Evolutionary conservation across 2,888 invertebrate genomes (phyloP).

Genomic region (Crioceris asparagi): DNA sequence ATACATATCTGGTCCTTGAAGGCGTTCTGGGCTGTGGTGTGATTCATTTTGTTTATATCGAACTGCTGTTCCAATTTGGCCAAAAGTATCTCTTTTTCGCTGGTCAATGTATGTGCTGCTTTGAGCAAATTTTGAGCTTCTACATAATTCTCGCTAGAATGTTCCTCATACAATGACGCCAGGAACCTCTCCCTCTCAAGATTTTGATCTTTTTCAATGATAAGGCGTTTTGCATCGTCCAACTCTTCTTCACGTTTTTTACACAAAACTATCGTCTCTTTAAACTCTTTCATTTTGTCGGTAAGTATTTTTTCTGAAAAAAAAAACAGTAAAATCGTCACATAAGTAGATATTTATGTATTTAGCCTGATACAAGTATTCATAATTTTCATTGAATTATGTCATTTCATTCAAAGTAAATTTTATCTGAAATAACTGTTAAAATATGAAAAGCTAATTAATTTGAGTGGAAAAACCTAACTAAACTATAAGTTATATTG

Average conservation of each 20-base stretch:
- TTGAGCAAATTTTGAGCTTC: conserved; percentile 17
- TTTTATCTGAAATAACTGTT: too few relatives aligned
- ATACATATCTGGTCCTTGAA: neutral
- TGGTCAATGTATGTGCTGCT: conserved; percentile 13
- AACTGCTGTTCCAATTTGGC: conserved; percentile 20
- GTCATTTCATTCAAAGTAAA: too few relatives aligned
- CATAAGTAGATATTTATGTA: too few relatives aligned
- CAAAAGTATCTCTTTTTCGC: conserved; percentile 18
- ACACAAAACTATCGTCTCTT: conserved; percentile 14
- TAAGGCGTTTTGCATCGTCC: conserved; percentile 9
- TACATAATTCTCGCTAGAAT: conserved; percentile 13
- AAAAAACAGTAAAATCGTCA: neutral
- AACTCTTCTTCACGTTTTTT: conserved; percentile 10
- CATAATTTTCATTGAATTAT: too few relatives aligned
- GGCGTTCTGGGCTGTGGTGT: conserved; percentile 1
- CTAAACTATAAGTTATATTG: too few relatives aligned
- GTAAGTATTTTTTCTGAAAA: conserved; percentile 13
- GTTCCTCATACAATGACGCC: conserved; percentile 16
- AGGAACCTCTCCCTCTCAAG: conserved; percentile 20
- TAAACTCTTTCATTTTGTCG: conserved; percentile 12
- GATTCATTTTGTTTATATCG: conserved; percentile 12
- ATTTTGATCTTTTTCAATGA: conserved; percentile 15
- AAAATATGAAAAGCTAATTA: too few relatives aligned
- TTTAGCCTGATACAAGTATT: too few relatives aligned
- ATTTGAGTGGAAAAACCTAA: too few relatives aligned